Percentiles rank a stretch among this genome's conserved stretches.
phyloP scores from a whole-genome alignment of 2,888 invertebrate species.

The Carabus problematicus region DNA sequence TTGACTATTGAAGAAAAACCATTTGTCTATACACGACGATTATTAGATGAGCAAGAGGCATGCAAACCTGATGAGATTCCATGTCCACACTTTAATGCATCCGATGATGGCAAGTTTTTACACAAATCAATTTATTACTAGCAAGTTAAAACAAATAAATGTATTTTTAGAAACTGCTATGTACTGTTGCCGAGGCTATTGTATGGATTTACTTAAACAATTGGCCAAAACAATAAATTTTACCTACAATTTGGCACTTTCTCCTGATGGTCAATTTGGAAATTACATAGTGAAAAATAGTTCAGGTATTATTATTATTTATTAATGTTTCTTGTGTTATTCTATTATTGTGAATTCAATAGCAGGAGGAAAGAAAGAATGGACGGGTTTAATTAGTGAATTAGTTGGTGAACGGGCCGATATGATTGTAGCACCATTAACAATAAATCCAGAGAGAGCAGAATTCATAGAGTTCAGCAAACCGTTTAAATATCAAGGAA shows the following conservation, averaged over 20 bases:
- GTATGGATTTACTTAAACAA: constrained; percentile 89
- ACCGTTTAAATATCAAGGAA: constrained; percentile 98
- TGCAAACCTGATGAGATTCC: constrained; percentile 82
- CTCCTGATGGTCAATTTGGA: constrained; percentile 93
- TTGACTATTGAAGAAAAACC: constrained; percentile 95
- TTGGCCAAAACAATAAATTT: constrained; percentile 90
- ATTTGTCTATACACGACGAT: constrained; percentile 86
- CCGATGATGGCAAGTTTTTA: constrained; percentile 62
- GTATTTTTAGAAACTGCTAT: constrained; percentile 60
- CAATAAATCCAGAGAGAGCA: constrained; percentile 97
- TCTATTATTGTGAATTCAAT: constrained; percentile 46
- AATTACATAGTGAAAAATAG: constrained; percentile 81
- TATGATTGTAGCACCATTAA: constrained; percentile 96
- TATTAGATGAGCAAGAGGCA: constrained; percentile 67
- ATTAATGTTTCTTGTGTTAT: constrained; percentile 1
- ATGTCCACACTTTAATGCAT: constrained; percentile 85
- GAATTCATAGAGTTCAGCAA: constrained; percentile 99
- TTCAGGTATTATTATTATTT: constrained; percentile 62
- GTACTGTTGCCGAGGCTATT: constrained; percentile 94
- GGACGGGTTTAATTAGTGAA: constrained; percentile 96
- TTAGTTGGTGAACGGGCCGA: constrained; percentile 90
- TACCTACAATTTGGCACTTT: constrained; percentile 89
- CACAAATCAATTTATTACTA: constrained; percentile 11
- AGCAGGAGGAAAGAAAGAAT: constrained; percentile 84
- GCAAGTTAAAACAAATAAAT: constrained; percentile 2